Evolutionary conservation across 2,113 vertebrate species (phyloP), one percentile per base, ranked within the genome.

Genomic region (Mesembrinibis cayennensis): DNA sequence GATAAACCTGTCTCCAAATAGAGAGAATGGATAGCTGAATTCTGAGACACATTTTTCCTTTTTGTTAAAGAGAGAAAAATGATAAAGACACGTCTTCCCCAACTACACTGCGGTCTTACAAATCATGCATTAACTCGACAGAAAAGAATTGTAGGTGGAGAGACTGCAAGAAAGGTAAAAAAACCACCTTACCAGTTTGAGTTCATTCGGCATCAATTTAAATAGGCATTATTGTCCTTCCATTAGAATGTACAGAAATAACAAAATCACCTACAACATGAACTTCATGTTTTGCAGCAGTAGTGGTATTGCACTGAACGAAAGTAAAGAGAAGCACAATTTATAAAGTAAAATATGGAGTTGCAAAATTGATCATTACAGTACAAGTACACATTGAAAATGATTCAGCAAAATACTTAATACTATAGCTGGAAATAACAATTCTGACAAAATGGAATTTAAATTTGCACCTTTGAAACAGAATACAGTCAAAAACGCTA

Each of bases 101-200:
- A 93, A 66, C 7, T 97, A 50, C 82, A 93, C 52, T 99, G 98
- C 9, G 99, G 99, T 34, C 58, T 98, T 71, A 78, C 52, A 82
- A 96, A 97, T 67, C 69, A 58, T 34, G 26, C 3, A 3, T 58
- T 66, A 38, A 71, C 17, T 59, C 98, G 98, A 67, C 94, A 74
- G 89, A 99, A 98, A 81, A 98, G 98, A 91, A 98, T 99, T 8
- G 0, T 99, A 22, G 99, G 99, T 71, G 99, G 99, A 83, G 6
- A 66, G 30, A 56, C 10, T 36, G 98, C 98, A 78, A 11, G 6
- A 38, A 66, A 94, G 98, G 99, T 99, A 98, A 97, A 67, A 90
- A 26, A 47, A 11, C 1, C 6, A 14, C 13, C 34, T 93, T 70
- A 78, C 13, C 52, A 45, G n/a, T 56, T 42, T 11, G 8, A 45